Evolutionary conservation across 1,140 invertebrate genomes (phyloP).

Genomic region (Galleria mellonella): DNA sequence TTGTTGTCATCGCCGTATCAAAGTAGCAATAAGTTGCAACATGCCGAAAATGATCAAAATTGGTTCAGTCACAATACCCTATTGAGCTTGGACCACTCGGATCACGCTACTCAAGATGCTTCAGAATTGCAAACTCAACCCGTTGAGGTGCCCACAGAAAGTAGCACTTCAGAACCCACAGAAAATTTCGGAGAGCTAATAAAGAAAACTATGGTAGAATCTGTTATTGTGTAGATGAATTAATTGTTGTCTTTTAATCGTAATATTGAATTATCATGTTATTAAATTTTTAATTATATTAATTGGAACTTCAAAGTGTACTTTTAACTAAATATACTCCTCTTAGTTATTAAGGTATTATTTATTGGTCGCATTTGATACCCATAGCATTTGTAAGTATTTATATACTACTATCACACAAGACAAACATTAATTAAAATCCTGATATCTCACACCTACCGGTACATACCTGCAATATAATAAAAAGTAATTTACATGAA

Average conservation of each 20-base stretch:
- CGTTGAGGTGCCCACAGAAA: constrained; percentile 20
- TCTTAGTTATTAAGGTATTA: too few species aligned
- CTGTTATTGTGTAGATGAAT: constrained; percentile 83
- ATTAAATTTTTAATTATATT: constrained; percentile 65
- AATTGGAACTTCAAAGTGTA: constrained; percentile 31
- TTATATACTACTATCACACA: too few species aligned
- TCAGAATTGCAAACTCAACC: constrained; percentile 75
- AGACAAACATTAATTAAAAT: too few species aligned
- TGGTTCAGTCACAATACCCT: constrained; percentile 67
- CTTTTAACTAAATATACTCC: neutral
- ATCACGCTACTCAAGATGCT: constrained; percentile 79
- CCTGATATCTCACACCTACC: too few species aligned
- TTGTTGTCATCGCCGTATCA: constrained; percentile 74
- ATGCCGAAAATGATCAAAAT: constrained; percentile 60
- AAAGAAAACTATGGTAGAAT: constrained; percentile 94
- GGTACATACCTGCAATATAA: too few species aligned
- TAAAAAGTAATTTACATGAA: too few species aligned
- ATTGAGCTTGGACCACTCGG: constrained; percentile 49
- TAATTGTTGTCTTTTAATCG: constrained; percentile 59
- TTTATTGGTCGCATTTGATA: too few species aligned
- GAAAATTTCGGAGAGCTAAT: constrained; percentile 95
- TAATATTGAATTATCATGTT: constrained; percentile 56
- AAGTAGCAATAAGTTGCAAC: constrained; percentile 80
- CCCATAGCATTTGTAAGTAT: too few species aligned
- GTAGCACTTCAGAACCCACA: constrained; percentile 38